Evolutionary conservation across 2,888 invertebrate species (phyloP), one percentile per base, ranked within the genome.

Genomic region (Nasonovia ribisnigri): DNA sequence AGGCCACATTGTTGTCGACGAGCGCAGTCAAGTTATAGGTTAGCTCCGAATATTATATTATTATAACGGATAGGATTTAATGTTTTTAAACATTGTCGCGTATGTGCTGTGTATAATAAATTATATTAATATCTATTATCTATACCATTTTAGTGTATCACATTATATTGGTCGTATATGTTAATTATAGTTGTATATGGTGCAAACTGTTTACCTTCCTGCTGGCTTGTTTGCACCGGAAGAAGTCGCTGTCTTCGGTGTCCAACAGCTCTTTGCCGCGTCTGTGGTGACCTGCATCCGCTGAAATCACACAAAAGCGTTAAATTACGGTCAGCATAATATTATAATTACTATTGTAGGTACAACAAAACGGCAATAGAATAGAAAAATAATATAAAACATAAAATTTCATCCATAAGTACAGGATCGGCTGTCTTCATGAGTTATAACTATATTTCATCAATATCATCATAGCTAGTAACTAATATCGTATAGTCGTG

Each of bases 171-270:
- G 20, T 20, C 20, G 36, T 36, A 42, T 77, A 36, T 6, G n/a
- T 77, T 20, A 77, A 36, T 48, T 42, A 48, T 20, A 0, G 43
- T 87, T 10, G 6, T 29, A 20, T 10, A 46, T 6, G 20, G 11
- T 43, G 43, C 16, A 51, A 51, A 57, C 54, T 46, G n/a, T 90
- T 94, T 91, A 95, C 95, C 94, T 95, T 95, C 16, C 93, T 94
- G 36, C 94, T 92, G 67, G 94, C 94, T 86, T 94, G 95, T 94
- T 95, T 95, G 54, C 95, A 95, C 42, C 94, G 95, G 91, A 95
- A 94, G 36, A 94, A 94, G 87, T 95, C 95, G n/a, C 94, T 95
- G 48, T 94, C 91, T 16, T 92, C 94, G 42, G 93, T 89, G 57
- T 94, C 94, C 84, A 93, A 93, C 60, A 93, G 60, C 2, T 93